These are phyloP conservation scores for Lithophane semibrunnea DNA, from an alignment of 2,888 invertebrate genomes.

Conservation along the genomic window DNA sequence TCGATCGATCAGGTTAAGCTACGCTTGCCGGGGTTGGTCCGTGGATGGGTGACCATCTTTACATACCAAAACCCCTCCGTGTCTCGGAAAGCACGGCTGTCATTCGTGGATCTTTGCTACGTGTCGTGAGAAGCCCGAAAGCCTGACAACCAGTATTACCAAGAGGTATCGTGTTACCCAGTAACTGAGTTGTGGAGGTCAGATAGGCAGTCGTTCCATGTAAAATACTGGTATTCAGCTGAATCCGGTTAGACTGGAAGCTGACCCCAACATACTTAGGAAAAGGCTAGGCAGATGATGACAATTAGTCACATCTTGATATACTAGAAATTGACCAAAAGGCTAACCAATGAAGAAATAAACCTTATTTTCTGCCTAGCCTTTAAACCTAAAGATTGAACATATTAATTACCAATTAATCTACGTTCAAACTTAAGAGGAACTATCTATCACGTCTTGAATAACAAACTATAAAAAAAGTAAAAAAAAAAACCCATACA, in stretches of 20 bases:
- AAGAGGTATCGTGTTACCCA: no score
- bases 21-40: neutral
- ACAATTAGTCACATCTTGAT: neutral
- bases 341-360: neutral
- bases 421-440: conserved; percentile 54
- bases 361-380: neutral
- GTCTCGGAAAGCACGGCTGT: neutral
- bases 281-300: no score
- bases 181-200: no score
- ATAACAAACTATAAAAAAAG: conserved; percentile 39
- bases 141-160: no score
- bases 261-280: no score
- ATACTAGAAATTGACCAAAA: neutral
- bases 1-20: neutral
- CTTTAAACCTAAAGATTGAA: conserved; percentile 27
- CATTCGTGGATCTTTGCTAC: neutral
- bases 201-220: no score
- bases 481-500: conserved; percentile 67
- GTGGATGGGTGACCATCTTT: neutral
- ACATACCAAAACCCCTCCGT: neutral
- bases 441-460: conserved; percentile 55
- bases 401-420: conserved; percentile 61
- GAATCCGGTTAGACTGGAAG: no score
- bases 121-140: neutral
- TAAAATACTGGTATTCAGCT: no score